Evolutionary conservation across 2,797 vertebrate species (phyloP), one percentile per base, ranked within the genome.

Genomic region (Neosilurus mollespiculum): DNA sequence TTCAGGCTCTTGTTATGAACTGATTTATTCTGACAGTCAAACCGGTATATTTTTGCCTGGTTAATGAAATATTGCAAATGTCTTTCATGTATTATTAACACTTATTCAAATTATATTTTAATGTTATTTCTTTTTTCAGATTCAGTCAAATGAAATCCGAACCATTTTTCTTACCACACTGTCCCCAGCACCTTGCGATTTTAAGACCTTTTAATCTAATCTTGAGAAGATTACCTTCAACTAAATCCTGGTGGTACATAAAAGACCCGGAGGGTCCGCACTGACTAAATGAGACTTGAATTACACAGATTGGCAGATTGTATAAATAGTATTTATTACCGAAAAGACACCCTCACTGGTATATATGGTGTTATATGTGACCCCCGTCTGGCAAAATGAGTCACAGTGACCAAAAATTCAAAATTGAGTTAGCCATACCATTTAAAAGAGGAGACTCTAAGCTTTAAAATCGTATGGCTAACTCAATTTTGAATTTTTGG

Each of bases 191-290:
- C n/a, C 10, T 37, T 59, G 30, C 8, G 54, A 59, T 76, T 59
- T 59, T 59, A 76, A 76, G 2, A 76, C 56, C 30, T 58, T 76
- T 54, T 59, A 75, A 20, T 58, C 53, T 76, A 76, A 37, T 58
- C 30, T 76, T 76, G 22, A 76, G 18, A 37, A 76, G 56, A 76
- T 76, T 76, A 76, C 10, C 6, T 59, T 59, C 16, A 76, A 59
- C 11, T 76, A 61, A 76, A 59, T 59, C 73, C 73, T 59, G 20
- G 26, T 37, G 20, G 30, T n/a, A 61, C 30, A 61, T n/a, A 76
- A 76, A 59, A 37, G 73, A 12, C 30, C 2, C 6, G 10, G 53
- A 75, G 70, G 70, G 51, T 26, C n/a, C 51, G 30, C 30, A 73
- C 24, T 30, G 24, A 56, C 24, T 71, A n/a, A 54, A 76, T 76